A percentile compares a stretch with the other conserved stretches of the same genome.
Evolutionary conservation across 2,797 vertebrate species (phyloP).

Genomic region (Pagetopsis macropterus): DNA sequence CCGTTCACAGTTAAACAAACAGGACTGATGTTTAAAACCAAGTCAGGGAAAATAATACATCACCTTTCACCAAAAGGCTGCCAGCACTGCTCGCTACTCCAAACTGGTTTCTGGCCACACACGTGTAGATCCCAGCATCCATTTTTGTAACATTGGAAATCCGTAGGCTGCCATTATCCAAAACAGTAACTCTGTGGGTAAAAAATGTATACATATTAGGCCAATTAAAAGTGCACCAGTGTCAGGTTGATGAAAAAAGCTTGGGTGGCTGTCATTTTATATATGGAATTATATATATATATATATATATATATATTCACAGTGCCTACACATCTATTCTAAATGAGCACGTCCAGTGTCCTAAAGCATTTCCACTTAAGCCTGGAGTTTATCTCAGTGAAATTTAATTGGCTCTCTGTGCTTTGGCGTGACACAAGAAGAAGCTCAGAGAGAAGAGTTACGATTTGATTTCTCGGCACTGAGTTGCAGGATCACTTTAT

Average conservation of each 20-base stretch:
- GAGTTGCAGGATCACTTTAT: conserved; percentile 24
- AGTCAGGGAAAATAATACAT: conserved; percentile 29
- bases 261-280: conserved; percentile 10
- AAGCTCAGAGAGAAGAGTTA: conserved; percentile 37
- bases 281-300: not conserved
- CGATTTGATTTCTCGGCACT: conserved; percentile 48
- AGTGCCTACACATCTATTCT: conserved; percentile 30
- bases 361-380: conserved; percentile 53
- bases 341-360: conserved; percentile 47
- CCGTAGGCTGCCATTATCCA: conserved; percentile 93
- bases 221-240: conserved; percentile 8
- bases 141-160: conserved; percentile 91
- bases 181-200: conserved; percentile 85
- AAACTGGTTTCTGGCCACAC: conserved; percentile 95
- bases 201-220: conserved; percentile 1
- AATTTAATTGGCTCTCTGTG: conserved; percentile 59
- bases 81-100: conserved; percentile 94
- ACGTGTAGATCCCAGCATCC: conserved; percentile 93
- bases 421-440: conserved; percentile 33
- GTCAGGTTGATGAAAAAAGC: conserved; percentile 16
- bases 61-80: conserved; percentile 94
- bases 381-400: conserved; percentile 48
- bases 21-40: conserved; percentile 4
- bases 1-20: not conserved
- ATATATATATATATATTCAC: conserved; percentile 10